Conservation (phyloP, 2,113 vertebrate genomes). For the Tiliqua scincoides region DNA sequence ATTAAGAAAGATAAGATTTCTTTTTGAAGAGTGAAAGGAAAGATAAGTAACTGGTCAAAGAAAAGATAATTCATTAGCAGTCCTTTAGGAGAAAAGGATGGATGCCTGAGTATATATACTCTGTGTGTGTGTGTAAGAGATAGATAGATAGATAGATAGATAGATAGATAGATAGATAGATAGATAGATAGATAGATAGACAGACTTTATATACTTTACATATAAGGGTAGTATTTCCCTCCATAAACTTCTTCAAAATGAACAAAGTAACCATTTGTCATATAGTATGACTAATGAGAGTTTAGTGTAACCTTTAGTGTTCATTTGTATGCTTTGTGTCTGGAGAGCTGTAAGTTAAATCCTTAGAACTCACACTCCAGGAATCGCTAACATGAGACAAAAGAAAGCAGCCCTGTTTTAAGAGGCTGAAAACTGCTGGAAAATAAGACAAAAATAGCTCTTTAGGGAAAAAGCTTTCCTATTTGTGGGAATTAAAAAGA, state of each 20-base stretch:
- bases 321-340: conserved; percentile 72
- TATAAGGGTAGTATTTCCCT: conserved; percentile 52
- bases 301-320: conserved; percentile 73
- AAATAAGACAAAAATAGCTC: conserved; percentile 56
- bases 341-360: conserved; percentile 67
- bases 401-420: conserved; percentile 55
- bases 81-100: conserved; percentile 53
- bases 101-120: no score
- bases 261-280: conserved; percentile 79
- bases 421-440: conserved; percentile 53
- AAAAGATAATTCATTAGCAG: conserved; percentile 53
- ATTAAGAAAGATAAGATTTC: conserved; percentile 20
- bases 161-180: no score
- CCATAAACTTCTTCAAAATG: conserved; percentile 68
- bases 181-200: no score
- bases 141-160: no score
- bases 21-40: conserved; percentile 65
- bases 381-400: conserved; percentile 61
- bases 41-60: conserved; percentile 56
- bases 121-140: no score
- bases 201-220: no score
- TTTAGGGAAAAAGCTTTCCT: conserved; percentile 31
- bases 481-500: neutral
- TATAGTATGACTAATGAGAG: conserved; percentile 71
- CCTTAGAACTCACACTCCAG: conserved; percentile 71